These are phyloP conservation scores for Volucella inanis DNA, from an alignment of 2,888 invertebrate species.

Conservation along the genomic window DNA sequence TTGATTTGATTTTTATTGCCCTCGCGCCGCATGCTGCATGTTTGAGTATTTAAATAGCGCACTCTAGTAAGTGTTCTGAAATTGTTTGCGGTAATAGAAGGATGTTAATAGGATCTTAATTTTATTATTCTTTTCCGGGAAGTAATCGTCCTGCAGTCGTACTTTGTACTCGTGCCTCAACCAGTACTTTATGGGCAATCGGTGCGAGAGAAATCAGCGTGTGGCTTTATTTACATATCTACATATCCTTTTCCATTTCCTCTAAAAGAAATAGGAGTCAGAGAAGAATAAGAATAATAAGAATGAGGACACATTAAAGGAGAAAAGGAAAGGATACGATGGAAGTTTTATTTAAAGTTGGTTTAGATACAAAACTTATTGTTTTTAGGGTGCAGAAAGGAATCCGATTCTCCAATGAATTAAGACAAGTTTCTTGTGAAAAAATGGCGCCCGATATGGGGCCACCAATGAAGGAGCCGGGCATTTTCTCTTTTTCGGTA, in stretches of 20 bases:
- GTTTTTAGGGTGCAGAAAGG: conserved; percentile 52
- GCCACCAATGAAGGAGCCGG: background rate
- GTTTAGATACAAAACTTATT: conserved; percentile 49
- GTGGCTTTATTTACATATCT: conserved; percentile 29
- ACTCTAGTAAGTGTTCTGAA: conserved; percentile 16
- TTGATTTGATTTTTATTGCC: conserved; percentile 74
- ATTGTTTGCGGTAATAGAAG: conserved; percentile 23
- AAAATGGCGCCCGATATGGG: conserved; percentile 46
- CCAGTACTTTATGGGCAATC: conserved; percentile 46
- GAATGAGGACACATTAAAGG: conserved; percentile 44
- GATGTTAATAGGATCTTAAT: conserved; percentile 60
- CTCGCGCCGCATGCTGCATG: conserved; percentile 64
- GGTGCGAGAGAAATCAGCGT: conserved; percentile 19
- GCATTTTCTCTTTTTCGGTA: background rate
- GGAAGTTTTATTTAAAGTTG: conserved; percentile 7
- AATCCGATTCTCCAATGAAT: conserved; percentile 37
- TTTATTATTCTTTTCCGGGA: conserved; percentile 60
- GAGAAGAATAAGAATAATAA: background rate
- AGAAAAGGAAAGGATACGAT: conserved; percentile 42
- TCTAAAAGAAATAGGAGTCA: background rate
- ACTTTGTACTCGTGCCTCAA: conserved; percentile 18
- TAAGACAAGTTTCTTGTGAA: conserved; percentile 29
- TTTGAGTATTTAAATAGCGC: conserved; percentile 32
- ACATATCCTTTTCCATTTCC: conserved; percentile 7
- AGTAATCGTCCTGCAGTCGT: conserved; percentile 12